Base-by-base conservation (phyloP, 1,140 invertebrate genomes). In the Pomacea maculata region DNA sequence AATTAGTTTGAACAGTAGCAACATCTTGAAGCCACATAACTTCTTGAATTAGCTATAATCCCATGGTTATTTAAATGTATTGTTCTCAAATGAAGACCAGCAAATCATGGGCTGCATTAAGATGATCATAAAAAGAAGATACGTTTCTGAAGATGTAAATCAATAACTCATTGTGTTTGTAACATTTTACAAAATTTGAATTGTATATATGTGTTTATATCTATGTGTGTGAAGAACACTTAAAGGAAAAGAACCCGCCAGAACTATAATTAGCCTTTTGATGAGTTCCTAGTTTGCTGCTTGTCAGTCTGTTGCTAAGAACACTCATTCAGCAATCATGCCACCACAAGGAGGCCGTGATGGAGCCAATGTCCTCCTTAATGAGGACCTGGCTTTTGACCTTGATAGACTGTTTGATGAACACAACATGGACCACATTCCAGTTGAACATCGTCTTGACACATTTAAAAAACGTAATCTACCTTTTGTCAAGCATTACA, bases 351-450 rank as follows among this genome's bases (percentile, higher is more conserved):
- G n/a, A 29, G 64, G 25, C 5, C 70, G 72, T 68, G 61, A 70
- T n/a, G 65, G 78, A 29, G 75, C 17, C 71, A 79, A 78, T 52
- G 84, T 86, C 81, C 70, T 88, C 1, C 74, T 84, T 71, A 81
- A 86, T 68, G 80, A 77, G 4, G 88, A 89, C 75, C 84, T 90
- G n/a, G 86, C 87, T 75, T 88, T 86, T 83, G 85, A 85, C 17
- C 77, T 91, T 29, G 78, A 86, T 8, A 81, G 90, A 14, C 83
- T 91, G 25, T 90, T 90, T 87, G 89, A 90, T 78, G 83, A 83
- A 6, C 86, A 87, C 74, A 89, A 90, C 77, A 82, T 87, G 67
- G 89, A 91, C 82, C 89, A 91, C 80, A 83, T 90, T 10, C 87
- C 89, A n/a, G 79, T 84, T 15, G 83, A 87, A 21, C 81, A 90